Conservation (phyloP, 1,140 invertebrate species). For the Vollenhovia emeryi region DNA sequence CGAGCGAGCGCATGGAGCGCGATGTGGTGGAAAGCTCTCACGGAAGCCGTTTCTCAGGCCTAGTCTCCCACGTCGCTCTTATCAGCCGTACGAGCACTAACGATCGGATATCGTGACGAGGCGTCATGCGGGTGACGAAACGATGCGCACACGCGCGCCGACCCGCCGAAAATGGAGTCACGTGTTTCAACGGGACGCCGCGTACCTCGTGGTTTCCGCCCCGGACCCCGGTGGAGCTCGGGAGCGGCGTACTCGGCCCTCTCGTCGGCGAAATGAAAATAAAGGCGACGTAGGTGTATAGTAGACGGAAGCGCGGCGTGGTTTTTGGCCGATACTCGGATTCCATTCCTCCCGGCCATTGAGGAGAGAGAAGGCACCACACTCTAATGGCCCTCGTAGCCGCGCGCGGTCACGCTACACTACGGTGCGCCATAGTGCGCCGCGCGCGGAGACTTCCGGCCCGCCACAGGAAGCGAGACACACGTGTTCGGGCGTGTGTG, state of each 20-base stretch:
- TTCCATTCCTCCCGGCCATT: slow-evolving; percentile 77
- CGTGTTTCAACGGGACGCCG: not conserved
- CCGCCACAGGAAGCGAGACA: slow-evolving; percentile 83
- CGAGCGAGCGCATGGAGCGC: slow-evolving; percentile 12
- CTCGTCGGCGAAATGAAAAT: not conserved
- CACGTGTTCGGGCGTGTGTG: slow-evolving; percentile 82
- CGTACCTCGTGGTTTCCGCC: too few species aligned
- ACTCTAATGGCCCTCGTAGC: slow-evolving; percentile 80
- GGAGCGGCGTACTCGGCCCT: too few species aligned
- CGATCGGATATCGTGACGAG: slow-evolving; percentile 50
- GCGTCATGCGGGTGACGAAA: slow-evolving; percentile 38
- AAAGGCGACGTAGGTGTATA: slow-evolving; percentile 4
- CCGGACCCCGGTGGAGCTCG: too few species aligned
- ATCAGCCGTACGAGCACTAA: slow-evolving; percentile 30
- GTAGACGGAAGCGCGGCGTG: slow-evolving; percentile 29
- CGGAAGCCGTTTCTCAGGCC: slow-evolving; percentile 34
- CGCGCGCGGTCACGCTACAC: slow-evolving; percentile 81
- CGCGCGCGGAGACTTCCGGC: slow-evolving; percentile 84
- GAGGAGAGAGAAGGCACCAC: slow-evolving; percentile 66
- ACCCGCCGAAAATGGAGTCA: not conserved
- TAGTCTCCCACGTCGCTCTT: slow-evolving; percentile 31
- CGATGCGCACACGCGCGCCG: too few species aligned
- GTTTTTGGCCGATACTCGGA: slow-evolving; percentile 76
- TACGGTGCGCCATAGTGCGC: slow-evolving; percentile 80
- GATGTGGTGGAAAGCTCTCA: slow-evolving; percentile 30